Base-by-base conservation (phyloP, 2,888 invertebrate genomes). In the Sepioteuthis lessoniana region DNA sequence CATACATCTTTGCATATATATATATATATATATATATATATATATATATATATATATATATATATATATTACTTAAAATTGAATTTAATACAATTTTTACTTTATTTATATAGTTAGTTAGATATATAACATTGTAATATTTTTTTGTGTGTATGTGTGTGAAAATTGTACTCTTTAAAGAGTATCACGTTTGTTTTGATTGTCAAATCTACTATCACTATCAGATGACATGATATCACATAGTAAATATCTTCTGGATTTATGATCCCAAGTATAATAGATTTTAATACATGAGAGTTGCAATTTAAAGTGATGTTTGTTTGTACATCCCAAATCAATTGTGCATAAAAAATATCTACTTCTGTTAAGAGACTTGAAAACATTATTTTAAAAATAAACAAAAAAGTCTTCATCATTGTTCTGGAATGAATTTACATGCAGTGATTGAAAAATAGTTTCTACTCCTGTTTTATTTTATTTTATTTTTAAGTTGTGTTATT, bases 1-100 rank as follows among this genome's bases (percentile, higher is more conserved):
- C 42, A 91, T 91, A 91, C 10, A 37, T 37, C 1, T 91, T 37
- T 90, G 31, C n/a, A n/a, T 90, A n/a, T 90, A n/a, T 35, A 90
- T 90, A 90, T 90, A 90, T 35, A n/a, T 35, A 90, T 90, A 90
- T 90, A 90, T 90, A 90, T 90, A 90, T 90, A 90, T 90, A 90
- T 90, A 90, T 90, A 90, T 90, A 90, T 90, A 90, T n/a, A 90
- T 90, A 90, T 90, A 90, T 90, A 90, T 3, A 21, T 3, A 90
- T n/a, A 90, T n/a, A 90, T 13, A 37, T 13, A 90, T 90, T 19
- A 35, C 37, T 37, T 35, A n/a, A 90, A 19, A 90, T 37, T 90
- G 21, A 37, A 90, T 5, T 35, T 90, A 10, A 90, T 90, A 90
- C 35, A 90, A 10, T 35, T 90, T 13, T 90, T 35, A 19, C 21